These are phyloP conservation scores for Stomatorhinus ivindoensis DNA, from an alignment of 2,113 vertebrate genomes.

Conservation along the genomic window DNA sequence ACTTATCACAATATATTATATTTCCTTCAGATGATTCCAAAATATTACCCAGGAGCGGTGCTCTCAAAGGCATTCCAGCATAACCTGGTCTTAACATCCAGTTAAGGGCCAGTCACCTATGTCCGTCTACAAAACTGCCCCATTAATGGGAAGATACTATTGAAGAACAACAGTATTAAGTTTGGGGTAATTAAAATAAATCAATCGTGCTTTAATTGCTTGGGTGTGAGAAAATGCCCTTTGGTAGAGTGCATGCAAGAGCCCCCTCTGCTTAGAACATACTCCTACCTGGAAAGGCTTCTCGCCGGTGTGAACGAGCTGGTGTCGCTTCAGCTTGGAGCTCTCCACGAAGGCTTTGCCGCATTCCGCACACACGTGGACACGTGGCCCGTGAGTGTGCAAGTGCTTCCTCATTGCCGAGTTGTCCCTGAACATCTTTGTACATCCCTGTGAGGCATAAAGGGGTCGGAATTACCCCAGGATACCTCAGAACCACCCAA, in stretches of 20 bases:
- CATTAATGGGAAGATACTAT: not conserved
- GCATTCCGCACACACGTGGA: constrained; percentile 95
- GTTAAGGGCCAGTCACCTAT: not conserved
- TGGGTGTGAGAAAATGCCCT: not conserved
- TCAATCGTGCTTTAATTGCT: not conserved
- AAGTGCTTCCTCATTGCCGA: constrained; percentile 98
- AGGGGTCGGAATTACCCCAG: not conserved
- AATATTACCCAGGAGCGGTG: not conserved
- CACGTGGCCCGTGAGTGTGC: constrained; percentile 91
- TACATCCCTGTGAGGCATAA: constrained; percentile 72
- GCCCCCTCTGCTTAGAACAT: not conserved
- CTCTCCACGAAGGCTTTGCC: constrained; percentile 98
- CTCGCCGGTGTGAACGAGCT: constrained; percentile 98
- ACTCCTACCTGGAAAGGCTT: constrained; percentile 89
- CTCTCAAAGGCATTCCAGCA: not conserved
- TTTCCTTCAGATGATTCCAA: not conserved
- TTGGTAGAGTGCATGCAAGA: not conserved
- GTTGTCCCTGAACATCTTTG: constrained; percentile 99
- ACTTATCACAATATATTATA: not conserved
- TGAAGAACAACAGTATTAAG: not conserved
- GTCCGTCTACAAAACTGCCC: not conserved
- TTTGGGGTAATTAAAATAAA: not conserved
- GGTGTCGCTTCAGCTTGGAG: constrained; percentile 94
- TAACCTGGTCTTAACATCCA: not conserved
- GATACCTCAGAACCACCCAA: not conserved